Base-by-base conservation (phyloP, 92 coral and sea anemone species). In the Heliopora coerulea region DNA sequence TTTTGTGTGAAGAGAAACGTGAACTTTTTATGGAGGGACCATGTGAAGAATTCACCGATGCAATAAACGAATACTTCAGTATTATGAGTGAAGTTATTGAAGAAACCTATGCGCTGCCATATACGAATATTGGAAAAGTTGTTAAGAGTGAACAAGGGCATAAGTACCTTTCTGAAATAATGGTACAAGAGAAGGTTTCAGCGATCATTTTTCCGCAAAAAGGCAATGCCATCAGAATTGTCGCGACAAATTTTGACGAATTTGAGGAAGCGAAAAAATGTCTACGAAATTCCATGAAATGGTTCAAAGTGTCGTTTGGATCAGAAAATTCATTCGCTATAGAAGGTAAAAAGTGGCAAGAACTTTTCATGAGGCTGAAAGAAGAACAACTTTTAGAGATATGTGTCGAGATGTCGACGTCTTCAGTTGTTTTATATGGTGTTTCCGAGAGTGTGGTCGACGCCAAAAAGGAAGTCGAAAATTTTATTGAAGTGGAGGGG, bases 11-110 rank as follows among this genome's bases (percentile, higher is more conserved):
- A 29, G 87, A 88, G 56, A 80, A 44, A 1, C 78, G 83, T 24
- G 83, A 66, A 56, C 62, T 88, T 21, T 78, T 33, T 17, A 64
- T 91, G 12, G 80, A 83, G 42, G 89, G 97, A 13, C 97, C 91
- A 11, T 86, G 83, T 31, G 78, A 79, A 56, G 88, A 91, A 54
- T 73, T 60, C 49, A 56, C 42, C 3, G 84, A 85, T 18, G 90
- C 93, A 12, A 79, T 52, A 8, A 78, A 84, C 46, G 54, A 81
- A 35, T 69, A 80, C 41, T 75, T 79, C 41, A 80, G 77, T 41
- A 74, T 69, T 24, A 57, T 80, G 25, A 39, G 44, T 12, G 65
- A 61, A 49, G 73, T 88, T 66, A 67, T 80, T 2, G 25, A 9
- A 72, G 37, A 81, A 82, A 62, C 62, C 46, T 48, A 42, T 75